Base-by-base conservation (phyloP, 1,140 invertebrate genomes). In the Magallana angulata region DNA sequence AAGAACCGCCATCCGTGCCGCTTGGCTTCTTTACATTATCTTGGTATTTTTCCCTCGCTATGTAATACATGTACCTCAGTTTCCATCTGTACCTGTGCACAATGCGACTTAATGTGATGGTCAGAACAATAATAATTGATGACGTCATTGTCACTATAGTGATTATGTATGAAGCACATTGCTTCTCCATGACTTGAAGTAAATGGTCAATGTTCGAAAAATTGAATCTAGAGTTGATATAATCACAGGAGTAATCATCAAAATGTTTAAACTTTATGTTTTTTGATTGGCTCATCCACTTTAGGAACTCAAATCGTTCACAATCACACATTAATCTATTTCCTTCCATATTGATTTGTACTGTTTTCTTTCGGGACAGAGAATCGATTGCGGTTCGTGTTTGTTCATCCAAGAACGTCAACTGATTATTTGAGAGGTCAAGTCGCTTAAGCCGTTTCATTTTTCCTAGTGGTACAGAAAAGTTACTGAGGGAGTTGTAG, bases 11-110 rank as follows among this genome's bases (percentile, higher is more conserved):
- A 57, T 16, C 7, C 5, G 6, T 18, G 14, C 14, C 14, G 48
- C 9, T 7, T 9, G 14, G 11, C 16, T 8, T 9, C n/a, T 57
- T 8, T 0, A 36, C 16, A 4, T 64, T 14, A 9, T 30, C 81
- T 58, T 16, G 18, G 48, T 82, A 82, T 30, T 82, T 82, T 57
- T 82, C 57, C 8, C 57, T 82, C n/a, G 81, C 57, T n/a, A 82
- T 30, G 36, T 82, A 82, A 57, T 57, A 82, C 57, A 82, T 57
- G 16, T 57, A 82, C 11, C 81, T 57, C 0, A 82, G 48, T 57
- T 82, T 82, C 81, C 81, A 82, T 18, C 81, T 57, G 9, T 82
- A 82, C 9, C 81, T 16, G 58, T 82, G 57, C 14, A 82, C 7
- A 57, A 82, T 82, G 16, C 81, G 48, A 82, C 81, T 57, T 6